Base-by-base conservation (phyloP, 2,797 vertebrate genomes). In the Microctenopoma stevenorrisi region DNA sequence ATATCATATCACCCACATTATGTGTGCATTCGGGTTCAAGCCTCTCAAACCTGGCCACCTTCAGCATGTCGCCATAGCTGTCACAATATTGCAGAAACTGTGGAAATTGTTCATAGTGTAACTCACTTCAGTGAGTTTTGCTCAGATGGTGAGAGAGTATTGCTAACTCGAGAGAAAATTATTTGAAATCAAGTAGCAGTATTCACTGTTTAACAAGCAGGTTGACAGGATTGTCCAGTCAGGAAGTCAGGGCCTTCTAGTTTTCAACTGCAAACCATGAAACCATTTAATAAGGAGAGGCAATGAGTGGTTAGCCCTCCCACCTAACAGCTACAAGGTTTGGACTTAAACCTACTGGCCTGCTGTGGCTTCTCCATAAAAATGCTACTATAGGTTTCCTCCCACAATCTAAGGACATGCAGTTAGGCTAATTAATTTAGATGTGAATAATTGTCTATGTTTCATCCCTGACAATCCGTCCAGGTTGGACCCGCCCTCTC, bases 161-260 rank as follows among this genome's bases (percentile, higher is more conserved):
- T 54, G 30, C 33, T 62, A 63, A 51, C 33, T 48, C 13, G 12
- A 7, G 54, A 30, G 44, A 38, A 26, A 51, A 47, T 63, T 37
- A 72, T 73, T 48, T 64, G 11, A 64, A 64, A 47, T 76, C 35
- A 56, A 52, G 40, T 62, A 47, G 47, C 47, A 48, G 71, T 26
- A 18, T 49, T n/a, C 9, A 26, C 54, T 18, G 15, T 52, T 68
- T 43, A 67, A 11, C 13, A 43, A 54, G 30, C 40, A 40, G 22
- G 37, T 26, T 50, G 51, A 37, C 18, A 35, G 13, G 3, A 16
- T 16, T 15, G 51, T 46, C 44, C 7, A 14, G 37, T 44, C 52
- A 33, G 7, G 55, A 48, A 50, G 14, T 4, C 0, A 1, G 5
- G 18, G 15, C 26, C 4, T 8, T 28, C 22, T 16, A 12, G 37